Base-by-base conservation (phyloP, 2,888 invertebrate species). In the Phragmatobia fuliginosa region DNA sequence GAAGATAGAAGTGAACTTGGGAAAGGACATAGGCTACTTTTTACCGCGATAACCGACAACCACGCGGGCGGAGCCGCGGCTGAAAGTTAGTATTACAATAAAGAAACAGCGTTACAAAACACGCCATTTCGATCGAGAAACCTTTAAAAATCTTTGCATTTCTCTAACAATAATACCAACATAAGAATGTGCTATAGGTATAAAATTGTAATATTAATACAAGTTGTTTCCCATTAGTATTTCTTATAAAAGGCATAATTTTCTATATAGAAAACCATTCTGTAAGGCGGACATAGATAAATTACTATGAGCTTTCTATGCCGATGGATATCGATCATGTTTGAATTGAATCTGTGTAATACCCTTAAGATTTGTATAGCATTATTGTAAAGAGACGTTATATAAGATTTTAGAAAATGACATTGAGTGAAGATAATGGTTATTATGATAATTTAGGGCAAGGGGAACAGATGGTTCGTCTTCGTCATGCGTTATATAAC, bases 211-310 rank as follows among this genome's bases (percentile, higher is more conserved):
- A 41, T 38, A 25, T 36, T 25, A 61, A 28, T 62, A 41, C 62
- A 62, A 38, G 62, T 41, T 62, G 62, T 41, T 62, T 62, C 36
- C 41, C 41, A 62, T 62, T 38, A 41, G 38, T 4, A 25, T 41
- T 28, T 41, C 10, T 62, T 18, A 21, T 31, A 28, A 28, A 31
- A 56, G 28, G 21, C 41, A 62, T 28, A 16, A 28, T 41, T 62
- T 5, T 11, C 41, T 64, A 41, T 59, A 69, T 52, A 67, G 59
- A 28, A 41, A 66, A 49, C 56, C 31, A 61, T 41, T 67, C 41
- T 64, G 45, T 67, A 60, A 45, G 32, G 6, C 58, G 33, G 80
- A 79, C 73, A 71, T 21, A 67, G 67, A 76, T 71, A 25, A 76
- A 79, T 73, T 31, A 31, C 16, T 56, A 16, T 6, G 38, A 65